Conservation (phyloP, 1,140 invertebrate species). For the Polypedilum vanderplanki region DNA sequence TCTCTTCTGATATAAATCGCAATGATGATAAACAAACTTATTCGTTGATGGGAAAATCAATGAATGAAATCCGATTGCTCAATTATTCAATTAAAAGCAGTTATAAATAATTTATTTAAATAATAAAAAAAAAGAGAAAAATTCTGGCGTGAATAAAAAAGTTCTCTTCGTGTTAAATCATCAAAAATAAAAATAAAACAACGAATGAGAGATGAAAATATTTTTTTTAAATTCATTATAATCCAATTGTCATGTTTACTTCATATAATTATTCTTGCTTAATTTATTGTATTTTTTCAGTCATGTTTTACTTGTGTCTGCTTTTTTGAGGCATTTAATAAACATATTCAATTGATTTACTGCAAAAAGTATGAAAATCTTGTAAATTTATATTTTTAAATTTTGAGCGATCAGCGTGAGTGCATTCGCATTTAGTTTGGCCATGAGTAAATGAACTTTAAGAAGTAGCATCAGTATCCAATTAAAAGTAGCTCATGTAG, state of each 20-base stretch:
- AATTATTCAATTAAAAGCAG: conserved; percentile 28
- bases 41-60: conserved; percentile 24
- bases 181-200: not conserved
- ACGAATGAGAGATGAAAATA: not conserved
- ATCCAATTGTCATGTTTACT: conserved; percentile 19
- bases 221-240: conserved; percentile 1
- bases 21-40: not conserved
- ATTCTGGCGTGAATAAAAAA: not conserved
- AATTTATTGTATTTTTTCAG: not conserved
- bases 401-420: too few relatives aligned
- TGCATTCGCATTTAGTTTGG: too few relatives aligned
- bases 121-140: not conserved
- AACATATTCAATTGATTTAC: not conserved
- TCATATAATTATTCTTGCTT: not conserved
- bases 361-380: not conserved
- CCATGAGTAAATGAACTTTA: too few relatives aligned
- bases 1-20: not conserved
- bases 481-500: too few relatives aligned
- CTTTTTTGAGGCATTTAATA: not conserved
- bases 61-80: conserved; percentile 26
- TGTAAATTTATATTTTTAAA: too few relatives aligned
- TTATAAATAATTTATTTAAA: conserved; percentile 18
- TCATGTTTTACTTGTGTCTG: not conserved
- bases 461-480: too few relatives aligned
- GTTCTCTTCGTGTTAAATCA: not conserved